Percentiles rank a stretch among this genome's conserved stretches.
Conservation (phyloP, 2,797 vertebrate genomes). For the Rhinogobio ventralis region DNA sequence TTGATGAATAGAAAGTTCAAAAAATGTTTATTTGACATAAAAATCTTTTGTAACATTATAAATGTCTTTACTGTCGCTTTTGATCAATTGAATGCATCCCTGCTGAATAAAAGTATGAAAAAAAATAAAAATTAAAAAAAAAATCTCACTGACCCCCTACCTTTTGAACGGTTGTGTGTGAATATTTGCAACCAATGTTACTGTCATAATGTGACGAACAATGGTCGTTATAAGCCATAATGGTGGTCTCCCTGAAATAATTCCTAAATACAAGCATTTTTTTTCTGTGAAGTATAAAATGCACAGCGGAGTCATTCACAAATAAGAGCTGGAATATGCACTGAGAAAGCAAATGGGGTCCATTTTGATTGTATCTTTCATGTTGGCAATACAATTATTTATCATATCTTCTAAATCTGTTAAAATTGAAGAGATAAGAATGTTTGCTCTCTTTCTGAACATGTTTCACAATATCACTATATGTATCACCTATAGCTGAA, state of each 20-base stretch:
- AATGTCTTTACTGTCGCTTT: not conserved
- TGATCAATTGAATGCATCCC: not conserved
- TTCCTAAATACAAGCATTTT: not conserved
- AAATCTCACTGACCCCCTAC: not conserved
- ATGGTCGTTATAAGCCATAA: not conserved
- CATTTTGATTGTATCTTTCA: not conserved
- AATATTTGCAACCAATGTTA: not conserved
- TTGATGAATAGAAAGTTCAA: no score
- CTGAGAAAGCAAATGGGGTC: not conserved
- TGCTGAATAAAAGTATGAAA: not conserved
- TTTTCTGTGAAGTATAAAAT: not conserved
- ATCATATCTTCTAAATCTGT: conserved; percentile 8
- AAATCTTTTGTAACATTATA: not conserved
- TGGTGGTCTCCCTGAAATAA: not conserved
- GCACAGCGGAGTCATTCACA: not conserved
- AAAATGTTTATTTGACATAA: not conserved
- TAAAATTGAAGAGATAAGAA: not conserved
- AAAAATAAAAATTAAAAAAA: not conserved
- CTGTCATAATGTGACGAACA: not conserved
- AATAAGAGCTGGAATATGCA: not conserved
- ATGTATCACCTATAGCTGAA: not conserved
- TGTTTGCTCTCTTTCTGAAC: not conserved
- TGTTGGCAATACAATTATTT: not conserved
- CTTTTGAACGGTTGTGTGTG: not conserved
- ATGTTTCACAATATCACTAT: no score